Percentiles rank a stretch among this genome's conserved stretches.
Evolutionary conservation across 2,888 invertebrate species (phyloP).

Genomic region (Electrophaes corylata): DNA sequence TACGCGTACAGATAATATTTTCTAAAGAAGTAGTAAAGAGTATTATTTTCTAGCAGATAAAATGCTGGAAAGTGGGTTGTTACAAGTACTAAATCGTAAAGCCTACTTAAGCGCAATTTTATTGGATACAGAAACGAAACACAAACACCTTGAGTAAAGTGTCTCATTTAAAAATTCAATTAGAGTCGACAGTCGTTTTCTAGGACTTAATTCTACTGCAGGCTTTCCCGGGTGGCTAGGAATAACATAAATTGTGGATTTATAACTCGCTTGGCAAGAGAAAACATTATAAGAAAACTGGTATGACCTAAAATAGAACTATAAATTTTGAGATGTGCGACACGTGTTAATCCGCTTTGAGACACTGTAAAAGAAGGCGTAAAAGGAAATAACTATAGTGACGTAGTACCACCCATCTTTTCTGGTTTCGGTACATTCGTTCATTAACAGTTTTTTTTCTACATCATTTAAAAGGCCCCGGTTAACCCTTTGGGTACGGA

Average conservation of each 20-base stretch:
- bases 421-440: no score
- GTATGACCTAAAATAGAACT: constrained; percentile 28
- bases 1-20: not conserved
- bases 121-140: constrained; percentile 5
- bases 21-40: not conserved
- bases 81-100: not conserved
- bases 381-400: not conserved
- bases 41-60: not conserved
- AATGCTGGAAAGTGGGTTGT: not conserved
- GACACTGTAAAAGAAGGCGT: not conserved
- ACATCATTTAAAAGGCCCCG: no score
- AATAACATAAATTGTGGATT: constrained; percentile 30
- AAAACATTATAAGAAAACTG: constrained; percentile 28
- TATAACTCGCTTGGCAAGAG: constrained; percentile 27
- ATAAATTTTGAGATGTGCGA: constrained; percentile 28
- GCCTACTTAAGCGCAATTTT: constrained; percentile 1
- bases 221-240: constrained; percentile 18
- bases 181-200: constrained; percentile 17
- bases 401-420: no score
- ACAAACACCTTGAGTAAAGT: constrained; percentile 16
- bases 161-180: constrained; percentile 25
- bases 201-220: constrained; percentile 18
- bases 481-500: no score
- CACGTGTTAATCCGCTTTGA: constrained; percentile 19
- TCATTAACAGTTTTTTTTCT: no score